phyloP scores from a whole-genome alignment of 2,113 vertebrate species.

The Caloenas nicobarica region DNA sequence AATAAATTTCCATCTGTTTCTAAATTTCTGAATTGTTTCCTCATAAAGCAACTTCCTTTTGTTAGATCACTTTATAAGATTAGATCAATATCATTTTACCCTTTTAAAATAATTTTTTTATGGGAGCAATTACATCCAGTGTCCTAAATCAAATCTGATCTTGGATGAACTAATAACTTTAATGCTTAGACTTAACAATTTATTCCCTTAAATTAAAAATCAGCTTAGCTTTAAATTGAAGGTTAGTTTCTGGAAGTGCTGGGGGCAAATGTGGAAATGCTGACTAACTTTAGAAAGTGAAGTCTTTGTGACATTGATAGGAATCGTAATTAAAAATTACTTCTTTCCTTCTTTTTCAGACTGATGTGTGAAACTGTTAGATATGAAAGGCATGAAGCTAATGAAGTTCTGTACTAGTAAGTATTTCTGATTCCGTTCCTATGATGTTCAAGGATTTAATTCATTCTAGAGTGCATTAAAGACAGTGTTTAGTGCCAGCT shows the following conservation, averaged over 20 bases:
- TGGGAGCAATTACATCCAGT: not conserved
- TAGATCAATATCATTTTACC: not conserved
- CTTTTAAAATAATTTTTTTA: not conserved
- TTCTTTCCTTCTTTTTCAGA: conserved; percentile 77
- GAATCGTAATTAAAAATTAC: not conserved
- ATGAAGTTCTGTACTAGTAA: conserved; percentile 99
- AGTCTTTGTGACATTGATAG: not conserved
- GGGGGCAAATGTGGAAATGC: not conserved
- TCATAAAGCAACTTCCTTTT: not conserved
- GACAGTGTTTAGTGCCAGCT: not conserved
- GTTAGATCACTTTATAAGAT: not conserved
- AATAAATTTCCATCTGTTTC: not conserved
- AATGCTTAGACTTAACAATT: not conserved
- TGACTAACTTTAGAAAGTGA: not conserved
- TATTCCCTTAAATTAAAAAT: not conserved
- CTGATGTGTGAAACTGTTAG: conserved; percentile 98
- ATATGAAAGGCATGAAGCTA: conserved; percentile 96
- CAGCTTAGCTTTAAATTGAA: not conserved
- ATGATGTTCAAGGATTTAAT: not conserved
- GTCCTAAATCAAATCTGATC: not conserved
- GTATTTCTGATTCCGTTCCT: conserved; percentile 64
- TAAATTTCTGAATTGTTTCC: not conserved
- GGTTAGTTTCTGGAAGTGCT: not conserved
- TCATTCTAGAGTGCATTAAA: not conserved
- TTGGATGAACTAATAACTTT: not conserved